Evolutionary conservation across 2,113 vertebrate genomes (phyloP).

Genomic region (Ornithorhynchus anatinus): DNA sequence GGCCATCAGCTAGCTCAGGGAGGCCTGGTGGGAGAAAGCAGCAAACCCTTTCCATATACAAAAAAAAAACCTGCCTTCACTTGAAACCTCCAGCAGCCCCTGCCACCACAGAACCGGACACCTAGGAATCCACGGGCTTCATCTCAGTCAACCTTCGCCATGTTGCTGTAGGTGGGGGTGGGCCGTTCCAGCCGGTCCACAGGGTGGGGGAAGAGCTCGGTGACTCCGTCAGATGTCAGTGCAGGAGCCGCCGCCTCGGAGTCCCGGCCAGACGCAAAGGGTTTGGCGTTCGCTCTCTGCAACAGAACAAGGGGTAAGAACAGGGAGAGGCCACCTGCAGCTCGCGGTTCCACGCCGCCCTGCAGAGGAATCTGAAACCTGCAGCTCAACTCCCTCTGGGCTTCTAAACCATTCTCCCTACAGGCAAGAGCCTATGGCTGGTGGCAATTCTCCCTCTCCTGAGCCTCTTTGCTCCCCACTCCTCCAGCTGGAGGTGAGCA

Average conservation of each 20-base stretch:
- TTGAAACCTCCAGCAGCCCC: too few relatives aligned
- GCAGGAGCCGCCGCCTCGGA: constrained; percentile 81
- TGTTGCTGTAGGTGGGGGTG: constrained; percentile 92
- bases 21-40: background rate
- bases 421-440: too few relatives aligned
- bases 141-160: constrained; percentile 94
- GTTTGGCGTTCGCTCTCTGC: constrained; percentile 87
- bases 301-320: constrained; percentile 77
- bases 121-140: constrained; percentile 40
- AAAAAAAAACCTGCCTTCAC: too few relatives aligned
- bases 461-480: too few relatives aligned
- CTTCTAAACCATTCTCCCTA: too few relatives aligned
- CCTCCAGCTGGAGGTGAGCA: too few relatives aligned
- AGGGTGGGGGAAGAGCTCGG: constrained; percentile 81
- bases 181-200: constrained; percentile 82
- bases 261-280: constrained; percentile 82
- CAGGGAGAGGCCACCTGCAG: constrained; percentile 32
- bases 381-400: too few relatives aligned
- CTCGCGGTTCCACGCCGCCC: background rate
- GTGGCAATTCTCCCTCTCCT: too few relatives aligned
- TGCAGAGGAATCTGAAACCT: too few relatives aligned
- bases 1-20: too few relatives aligned
- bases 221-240: constrained; percentile 77
- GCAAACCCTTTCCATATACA: constrained; percentile 6
- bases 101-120: background rate